phyloP scores from a whole-genome alignment of 2,797 vertebrate species.

The Pangasius macronema region DNA sequence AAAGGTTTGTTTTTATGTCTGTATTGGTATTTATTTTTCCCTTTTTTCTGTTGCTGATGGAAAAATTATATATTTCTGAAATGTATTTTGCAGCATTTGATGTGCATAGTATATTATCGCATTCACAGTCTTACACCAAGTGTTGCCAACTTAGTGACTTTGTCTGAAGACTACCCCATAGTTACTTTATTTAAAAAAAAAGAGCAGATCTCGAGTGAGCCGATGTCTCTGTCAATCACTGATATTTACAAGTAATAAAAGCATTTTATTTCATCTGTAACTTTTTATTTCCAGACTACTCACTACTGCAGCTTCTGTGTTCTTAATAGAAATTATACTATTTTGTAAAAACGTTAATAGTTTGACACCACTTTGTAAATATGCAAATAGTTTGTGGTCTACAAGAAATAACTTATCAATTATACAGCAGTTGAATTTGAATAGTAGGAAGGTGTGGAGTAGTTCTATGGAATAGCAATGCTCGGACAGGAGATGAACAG shows the following conservation, averaged over 20 bases:
- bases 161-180: too few relatives aligned
- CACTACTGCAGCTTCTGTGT: neutral
- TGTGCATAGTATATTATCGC: neutral
- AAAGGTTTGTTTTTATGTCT: constrained; percentile 29
- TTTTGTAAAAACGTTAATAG: neutral
- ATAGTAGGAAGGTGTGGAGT: too few relatives aligned
- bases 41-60: neutral
- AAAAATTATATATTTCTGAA: neutral
- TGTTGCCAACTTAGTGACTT: neutral
- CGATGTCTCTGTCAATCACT: neutral
- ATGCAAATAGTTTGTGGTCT: neutral
- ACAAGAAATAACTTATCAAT: neutral
- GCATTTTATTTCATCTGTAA: too few relatives aligned
- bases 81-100: neutral
- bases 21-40: neutral
- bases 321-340: neutral
- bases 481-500: too few relatives aligned
- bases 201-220: neutral
- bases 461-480: too few relatives aligned
- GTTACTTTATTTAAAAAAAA: neutral
- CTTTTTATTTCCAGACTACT: neutral
- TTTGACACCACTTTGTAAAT: neutral
- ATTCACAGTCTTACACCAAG: neutral
- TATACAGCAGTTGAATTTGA: neutral
- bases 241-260: neutral